phyloP scores from a whole-genome alignment of 2,888 invertebrate genomes.

The Beris morrisii region DNA sequence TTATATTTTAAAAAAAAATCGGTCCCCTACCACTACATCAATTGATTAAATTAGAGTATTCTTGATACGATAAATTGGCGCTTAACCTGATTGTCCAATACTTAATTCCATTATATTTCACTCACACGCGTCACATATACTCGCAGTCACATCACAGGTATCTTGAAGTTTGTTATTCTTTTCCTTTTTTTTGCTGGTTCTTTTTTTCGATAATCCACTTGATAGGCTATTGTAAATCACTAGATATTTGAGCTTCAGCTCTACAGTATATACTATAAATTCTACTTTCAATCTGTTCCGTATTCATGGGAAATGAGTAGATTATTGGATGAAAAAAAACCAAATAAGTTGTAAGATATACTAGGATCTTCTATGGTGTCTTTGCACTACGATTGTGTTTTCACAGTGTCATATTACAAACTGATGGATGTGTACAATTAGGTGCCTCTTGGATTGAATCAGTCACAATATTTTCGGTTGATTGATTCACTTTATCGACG shows the following conservation, averaged over 20 bases:
- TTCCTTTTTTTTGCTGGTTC: too few species aligned
- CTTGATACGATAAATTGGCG: not conserved
- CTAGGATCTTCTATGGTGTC: too few species aligned
- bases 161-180: not conserved
- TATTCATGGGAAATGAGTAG: too few species aligned
- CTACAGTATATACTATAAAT: conserved; percentile 7
- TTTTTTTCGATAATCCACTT: not conserved
- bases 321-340: too few species aligned
- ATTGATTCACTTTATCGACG: too few species aligned
- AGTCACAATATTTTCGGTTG: too few species aligned
- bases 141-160: not conserved
- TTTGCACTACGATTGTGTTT: too few species aligned
- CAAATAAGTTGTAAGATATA: too few species aligned
- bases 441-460: too few species aligned
- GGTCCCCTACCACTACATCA: not conserved
- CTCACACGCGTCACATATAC: not conserved
- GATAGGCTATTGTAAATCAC: conserved; percentile 2
- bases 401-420: too few species aligned
- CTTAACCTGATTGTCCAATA: conserved; percentile 5
- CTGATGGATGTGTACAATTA: too few species aligned
- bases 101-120: conserved; percentile 10
- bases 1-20: too few species aligned
- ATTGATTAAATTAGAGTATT: conserved; percentile 1
- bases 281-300: not conserved
- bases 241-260: conserved; percentile 9